Conservation (phyloP, 2,113 vertebrate species). For the Apteryx mantelli region DNA sequence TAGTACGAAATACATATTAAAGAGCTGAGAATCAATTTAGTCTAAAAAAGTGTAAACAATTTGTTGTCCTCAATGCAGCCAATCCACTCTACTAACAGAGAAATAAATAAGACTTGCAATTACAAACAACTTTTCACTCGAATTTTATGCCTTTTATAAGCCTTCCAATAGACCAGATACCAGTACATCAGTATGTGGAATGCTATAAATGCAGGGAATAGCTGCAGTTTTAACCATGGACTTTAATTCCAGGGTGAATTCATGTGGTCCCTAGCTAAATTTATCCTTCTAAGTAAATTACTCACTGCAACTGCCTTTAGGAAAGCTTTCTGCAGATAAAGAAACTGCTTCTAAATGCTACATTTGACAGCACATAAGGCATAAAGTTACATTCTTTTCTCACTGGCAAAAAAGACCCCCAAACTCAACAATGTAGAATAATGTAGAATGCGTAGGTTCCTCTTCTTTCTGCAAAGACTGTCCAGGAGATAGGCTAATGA, state of each 20-base stretch:
- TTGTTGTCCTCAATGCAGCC: conserved; percentile 10
- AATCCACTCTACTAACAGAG: background rate
- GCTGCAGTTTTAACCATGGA: conserved; percentile 55
- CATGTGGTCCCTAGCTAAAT: conserved; percentile 68
- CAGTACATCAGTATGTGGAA: conserved; percentile 6
- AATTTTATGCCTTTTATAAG: background rate
- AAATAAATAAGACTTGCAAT: conserved; percentile 10
- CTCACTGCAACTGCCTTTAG: conserved; percentile 60
- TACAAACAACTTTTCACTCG: conserved; percentile 45
- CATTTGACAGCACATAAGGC: conserved; percentile 51
- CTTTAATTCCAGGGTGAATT: conserved; percentile 74
- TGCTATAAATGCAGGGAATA: conserved; percentile 34
- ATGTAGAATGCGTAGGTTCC: background rate
- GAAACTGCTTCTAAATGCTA: conserved; percentile 47
- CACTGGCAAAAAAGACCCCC: conserved; percentile 35
- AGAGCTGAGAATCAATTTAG: background rate
- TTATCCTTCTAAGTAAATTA: conserved; percentile 77
- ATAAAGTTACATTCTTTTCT: conserved; percentile 64
- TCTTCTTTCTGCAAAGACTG: background rate
- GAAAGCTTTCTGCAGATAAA: conserved; percentile 63
- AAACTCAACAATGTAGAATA: background rate
- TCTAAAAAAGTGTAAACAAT: conserved; percentile 17
- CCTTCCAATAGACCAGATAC: background rate
- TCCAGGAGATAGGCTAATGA: background rate
- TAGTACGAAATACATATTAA: background rate